These are phyloP conservation scores for Drosophila cardini DNA, from an alignment of 1,140 invertebrate genomes.

Conservation along the genomic window DNA sequence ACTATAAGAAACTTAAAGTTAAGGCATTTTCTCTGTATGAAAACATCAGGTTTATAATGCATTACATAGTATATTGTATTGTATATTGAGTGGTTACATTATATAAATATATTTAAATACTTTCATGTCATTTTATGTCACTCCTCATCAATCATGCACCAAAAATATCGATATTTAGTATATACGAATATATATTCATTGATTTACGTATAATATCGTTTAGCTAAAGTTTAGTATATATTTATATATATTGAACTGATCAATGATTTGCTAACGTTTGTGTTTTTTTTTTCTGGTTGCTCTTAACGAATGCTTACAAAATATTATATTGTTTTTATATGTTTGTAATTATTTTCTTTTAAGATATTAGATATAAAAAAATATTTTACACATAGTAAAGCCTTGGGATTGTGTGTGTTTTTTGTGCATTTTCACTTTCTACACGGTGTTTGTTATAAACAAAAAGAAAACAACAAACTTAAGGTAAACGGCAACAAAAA, in stretches of 20 bases:
- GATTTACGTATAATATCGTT: constrained; percentile 51
- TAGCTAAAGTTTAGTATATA: constrained; percentile 37
- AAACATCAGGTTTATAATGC: constrained; percentile 50
- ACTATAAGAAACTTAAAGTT: constrained; percentile 40
- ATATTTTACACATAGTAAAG: constrained; percentile 55
- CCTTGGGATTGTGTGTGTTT: constrained; percentile 50
- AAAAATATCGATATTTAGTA: constrained; percentile 51
- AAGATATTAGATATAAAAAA: constrained; percentile 35
- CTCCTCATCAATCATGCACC: constrained; percentile 35
- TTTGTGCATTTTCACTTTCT: constrained; percentile 68
- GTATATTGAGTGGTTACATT: constrained; percentile 51
- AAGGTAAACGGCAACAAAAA: too few species aligned
- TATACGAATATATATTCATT: constrained; percentile 43
- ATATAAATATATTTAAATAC: constrained; percentile 56
- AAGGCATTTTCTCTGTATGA: constrained; percentile 52
- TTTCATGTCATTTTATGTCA: constrained; percentile 43
- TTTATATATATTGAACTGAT: constrained; percentile 33
- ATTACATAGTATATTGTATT: constrained; percentile 37
- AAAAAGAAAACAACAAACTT: constrained; percentile 34
- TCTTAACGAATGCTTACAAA: constrained; percentile 48
- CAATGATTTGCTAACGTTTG: constrained; percentile 40
- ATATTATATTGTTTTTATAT: constrained; percentile 34
- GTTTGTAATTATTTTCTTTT: constrained; percentile 5
- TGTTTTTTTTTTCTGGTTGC: constrained; percentile 1
- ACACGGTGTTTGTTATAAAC: constrained; percentile 62